Base-by-base conservation (phyloP, 2,888 invertebrate genomes). In the Cepaea hortensis region DNA sequence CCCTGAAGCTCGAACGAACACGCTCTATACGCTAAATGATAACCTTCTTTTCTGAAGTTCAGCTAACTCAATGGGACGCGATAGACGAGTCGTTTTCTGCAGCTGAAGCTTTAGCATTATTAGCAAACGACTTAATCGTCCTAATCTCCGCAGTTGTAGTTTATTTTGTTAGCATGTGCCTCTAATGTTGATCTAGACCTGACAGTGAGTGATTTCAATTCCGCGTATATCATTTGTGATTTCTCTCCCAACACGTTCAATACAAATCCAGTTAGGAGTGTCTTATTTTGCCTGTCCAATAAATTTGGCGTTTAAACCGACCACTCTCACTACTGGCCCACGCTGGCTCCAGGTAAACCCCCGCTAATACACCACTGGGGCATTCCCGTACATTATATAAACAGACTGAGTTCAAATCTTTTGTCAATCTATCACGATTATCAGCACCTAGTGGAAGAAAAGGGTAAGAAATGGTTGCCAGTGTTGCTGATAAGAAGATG, bases 391-490 rank as follows among this genome's bases (percentile, higher is more conserved):
- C 73, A 73, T 70, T 82, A 82, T 82, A 55, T 50, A 73, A 72
- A 82, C 73, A 82, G 82, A 72, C 15, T 23, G 72, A 61, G 82
- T 82, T 82, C 82, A 73, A 82, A 82, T 82, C 82, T 82, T 82
- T 72, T 82, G 70, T 82, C 82, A 72, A 73, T 82, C 72, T 70
- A 35, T 82, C 82, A 82, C 35, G 82, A 82, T 82, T 82, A 82
- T 61, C 82, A 72, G 82, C 72, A 55, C 72, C 82, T 73, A n/a
- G 20, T 20, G 13, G 73, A 61, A 82, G 72, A 82, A 72, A 61
- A 20, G 55, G 72, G 23, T 70, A 73, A 70, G 82, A 73, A 82
- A 82, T 18, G 73, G 72, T 55, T 55, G 72, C 23, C 50, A 55
- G 70, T 55, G 73, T 61, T 23, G 35, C 55, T 55, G 82, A 82